Evolutionary conservation across 2,113 vertebrate species (phyloP), one percentile per base, ranked within the genome.

Genomic region (Nannospalax galili): DNA sequence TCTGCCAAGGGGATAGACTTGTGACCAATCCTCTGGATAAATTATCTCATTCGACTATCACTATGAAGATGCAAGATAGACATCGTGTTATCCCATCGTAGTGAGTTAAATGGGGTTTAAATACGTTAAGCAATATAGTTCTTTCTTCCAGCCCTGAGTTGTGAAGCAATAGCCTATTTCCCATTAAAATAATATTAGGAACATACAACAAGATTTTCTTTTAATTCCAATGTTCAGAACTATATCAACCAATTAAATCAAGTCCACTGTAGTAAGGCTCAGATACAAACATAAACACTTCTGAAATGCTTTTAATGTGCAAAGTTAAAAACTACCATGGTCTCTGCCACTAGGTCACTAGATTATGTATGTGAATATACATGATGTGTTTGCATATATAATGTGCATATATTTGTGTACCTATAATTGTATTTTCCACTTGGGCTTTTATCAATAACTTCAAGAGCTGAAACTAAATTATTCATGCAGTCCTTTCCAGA

Each of bases 371-470:
- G 40, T 87, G 90, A 45, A 72, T 19, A 73, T 35, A 77, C 32
- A 30, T 22, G 5, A 2, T 64, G 22, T 28, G 26, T 12, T 26
- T 62, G 32, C 64, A 16, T 37, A 12, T 48, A 58, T 26, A 28
- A 10, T 20, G 17, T 28, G 40, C 35, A 48, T 45, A 42, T 81
- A 37, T 40, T 64, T 10, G 26, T 58, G 32, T 42, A 48, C 30
- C 26, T 32, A 12, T 56, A n/a, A 15, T 75, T n/a, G 30, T 9
- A 17, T 79, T 89, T 78, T 81, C 77, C 26, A 78, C 45, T 84
- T 52, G 64, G 56, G 14, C 2, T 17, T 37, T 91, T 91, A 86
- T 79, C 80, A 96, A 40, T 91, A 96, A 93, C 85, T 58, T 56
- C 17, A 60, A 84, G 28, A 88, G 35, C 32, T 92, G 60, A 84